A percentile compares a stretch with the other conserved stretches of the same genome.
Evolutionary conservation across 2,113 vertebrate species (phyloP).

Genomic region (Microcebus griseorufus): DNA sequence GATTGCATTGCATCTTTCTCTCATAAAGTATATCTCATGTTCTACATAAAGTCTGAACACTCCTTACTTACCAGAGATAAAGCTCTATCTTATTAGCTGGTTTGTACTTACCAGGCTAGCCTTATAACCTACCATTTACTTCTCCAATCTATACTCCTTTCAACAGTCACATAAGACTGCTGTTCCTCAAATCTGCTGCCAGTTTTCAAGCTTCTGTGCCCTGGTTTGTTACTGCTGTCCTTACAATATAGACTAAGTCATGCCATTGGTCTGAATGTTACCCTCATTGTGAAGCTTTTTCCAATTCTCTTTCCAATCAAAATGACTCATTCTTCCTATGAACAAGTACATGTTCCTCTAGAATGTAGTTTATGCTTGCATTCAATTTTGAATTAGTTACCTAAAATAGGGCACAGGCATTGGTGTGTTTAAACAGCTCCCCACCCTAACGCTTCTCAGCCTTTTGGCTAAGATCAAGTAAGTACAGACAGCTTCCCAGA

Average conservation of each 20-base stretch:
- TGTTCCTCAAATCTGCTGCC: not conserved
- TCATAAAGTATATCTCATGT: not conserved
- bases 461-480: no score
- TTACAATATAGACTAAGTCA: not conserved
- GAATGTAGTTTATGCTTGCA: not conserved
- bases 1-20: not conserved
- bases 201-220: not conserved
- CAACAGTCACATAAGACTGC: not conserved
- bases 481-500: not conserved
- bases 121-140: not conserved
- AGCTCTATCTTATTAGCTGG: not conserved
- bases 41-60: not conserved
- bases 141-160: not conserved
- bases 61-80: not conserved
- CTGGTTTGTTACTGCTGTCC: not conserved
- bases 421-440: not conserved
- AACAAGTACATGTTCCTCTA: not conserved
- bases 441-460: no score
- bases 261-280: not conserved
- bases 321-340: not conserved
- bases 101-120: not conserved
- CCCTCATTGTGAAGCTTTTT: not conserved
- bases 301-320: not conserved
- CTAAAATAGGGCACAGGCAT: not conserved
- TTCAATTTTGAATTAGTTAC: not conserved